phyloP scores from a whole-genome alignment of 2,888 invertebrate genomes.

The Cheilosia grossa region DNA sequence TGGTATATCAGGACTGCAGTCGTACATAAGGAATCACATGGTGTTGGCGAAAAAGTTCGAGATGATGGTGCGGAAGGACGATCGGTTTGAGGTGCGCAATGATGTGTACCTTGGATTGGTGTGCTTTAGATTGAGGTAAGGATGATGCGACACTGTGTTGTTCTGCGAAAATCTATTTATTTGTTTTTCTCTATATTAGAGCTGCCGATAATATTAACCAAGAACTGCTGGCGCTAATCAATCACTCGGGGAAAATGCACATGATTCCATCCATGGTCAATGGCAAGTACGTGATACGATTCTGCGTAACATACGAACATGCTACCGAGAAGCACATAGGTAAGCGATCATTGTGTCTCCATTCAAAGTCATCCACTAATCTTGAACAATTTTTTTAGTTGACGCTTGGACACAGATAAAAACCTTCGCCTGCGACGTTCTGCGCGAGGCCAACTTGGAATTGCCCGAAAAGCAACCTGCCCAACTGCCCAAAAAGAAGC shows the following conservation, averaged over 20 bases:
- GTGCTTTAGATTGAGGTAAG: slow-evolving; percentile 87
- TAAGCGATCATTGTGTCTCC: slow-evolving; percentile 69
- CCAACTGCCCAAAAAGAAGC: slow-evolving; percentile 79
- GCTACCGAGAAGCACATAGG: slow-evolving; percentile 89
- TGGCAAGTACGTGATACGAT: slow-evolving; percentile 90
- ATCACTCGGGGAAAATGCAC: slow-evolving; percentile 92
- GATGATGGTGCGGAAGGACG: slow-evolving; percentile 87
- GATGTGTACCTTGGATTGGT: slow-evolving; percentile 90
- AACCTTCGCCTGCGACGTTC: slow-evolving; percentile 85
- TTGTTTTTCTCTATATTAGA: slow-evolving; percentile 78
- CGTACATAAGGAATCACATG: slow-evolving; percentile 93
- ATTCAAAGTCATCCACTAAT: background rate
- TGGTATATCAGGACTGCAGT: slow-evolving; percentile 91
- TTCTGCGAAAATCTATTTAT: background rate
- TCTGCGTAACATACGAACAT: slow-evolving; percentile 92
- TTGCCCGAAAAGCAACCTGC: slow-evolving; percentile 79
- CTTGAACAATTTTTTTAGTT: slow-evolving; percentile 79
- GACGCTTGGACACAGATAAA: slow-evolving; percentile 87
- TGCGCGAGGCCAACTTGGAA: slow-evolving; percentile 82
- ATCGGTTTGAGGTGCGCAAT: slow-evolving; percentile 90
- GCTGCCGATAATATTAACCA: slow-evolving; percentile 90
- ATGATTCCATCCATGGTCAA: slow-evolving; percentile 93
- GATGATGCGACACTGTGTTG: background rate
- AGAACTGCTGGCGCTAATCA: slow-evolving; percentile 90
- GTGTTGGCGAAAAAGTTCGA: slow-evolving; percentile 90